Evolutionary conservation across 1,140 invertebrate species (phyloP), one percentile per base, ranked within the genome.

Genomic region (Rhagoletis pomonella): DNA sequence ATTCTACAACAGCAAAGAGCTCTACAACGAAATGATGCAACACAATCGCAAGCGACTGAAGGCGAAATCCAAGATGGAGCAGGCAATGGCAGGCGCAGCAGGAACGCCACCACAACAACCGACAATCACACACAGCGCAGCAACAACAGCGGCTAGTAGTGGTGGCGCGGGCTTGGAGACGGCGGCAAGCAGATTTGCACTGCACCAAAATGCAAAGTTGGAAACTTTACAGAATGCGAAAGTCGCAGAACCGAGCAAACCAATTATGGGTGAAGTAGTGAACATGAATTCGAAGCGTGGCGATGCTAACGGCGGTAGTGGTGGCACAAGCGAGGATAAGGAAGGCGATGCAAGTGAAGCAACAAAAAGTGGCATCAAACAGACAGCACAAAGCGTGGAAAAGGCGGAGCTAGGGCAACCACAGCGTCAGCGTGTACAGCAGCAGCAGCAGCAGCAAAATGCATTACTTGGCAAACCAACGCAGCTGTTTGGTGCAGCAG

Each of bases 1-100:
- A 89, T 93, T 93, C 86, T 93, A 93, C 88, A 93, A 93, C 87
- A 93, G 92, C 89, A 92, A 92, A 88, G 92, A 93, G 88, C 88
- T 93, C 86, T 93, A 93, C 89, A 93, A 92, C 89, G 92, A 93
- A 89, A 93, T 93, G 92, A 88, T 93, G 89, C 88, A 89, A 87
- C 90, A 92, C 84, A 92, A 92, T 88, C 81, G 85, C 47, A 67
- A 87, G 50, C 86, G 64, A 44, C 47, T 62, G 44, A 73, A 87
- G 77, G 47, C 59, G 47, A 88, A n/a, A 59, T 29, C 58, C 4
- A 77, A 69, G 19, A n/a, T 59, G 47, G 86, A 73, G 58, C 50
- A 55, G 17, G 50, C 62, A 67, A 64, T 44, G 2, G 59, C 17
- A 39, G 60, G 60, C 1, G 44, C 59, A 85, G 44, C 4, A 12